Evolutionary conservation across 2,113 vertebrate species (phyloP).

Genomic region (Choloepus hoffmanni): DNA sequence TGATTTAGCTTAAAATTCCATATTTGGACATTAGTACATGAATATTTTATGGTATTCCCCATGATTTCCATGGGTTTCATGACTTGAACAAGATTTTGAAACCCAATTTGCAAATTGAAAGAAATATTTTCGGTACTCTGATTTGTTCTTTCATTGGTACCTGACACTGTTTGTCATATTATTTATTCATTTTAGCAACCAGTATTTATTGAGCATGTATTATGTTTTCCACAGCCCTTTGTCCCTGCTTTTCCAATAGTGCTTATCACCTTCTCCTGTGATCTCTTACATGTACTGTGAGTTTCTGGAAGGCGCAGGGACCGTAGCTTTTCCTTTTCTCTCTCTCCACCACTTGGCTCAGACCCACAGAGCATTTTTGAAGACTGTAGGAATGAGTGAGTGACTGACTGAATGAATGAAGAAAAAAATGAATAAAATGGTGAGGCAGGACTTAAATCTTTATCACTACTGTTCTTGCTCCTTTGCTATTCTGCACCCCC

Average conservation of each 20-base stretch:
- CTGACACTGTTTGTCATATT: not conserved
- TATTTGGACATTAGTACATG: not conserved
- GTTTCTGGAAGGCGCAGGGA: not conserved
- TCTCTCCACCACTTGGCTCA: not conserved
- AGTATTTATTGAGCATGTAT: not conserved
- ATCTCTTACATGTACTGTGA: not conserved
- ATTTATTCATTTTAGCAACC: constrained; percentile 20
- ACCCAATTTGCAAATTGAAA: not conserved
- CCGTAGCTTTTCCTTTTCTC: not conserved
- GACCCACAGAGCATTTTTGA: not conserved
- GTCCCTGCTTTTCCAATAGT: not conserved
- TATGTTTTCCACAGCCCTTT: not conserved
- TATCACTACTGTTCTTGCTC: not conserved
- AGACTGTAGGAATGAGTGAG: not conserved
- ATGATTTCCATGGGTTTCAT: not conserved
- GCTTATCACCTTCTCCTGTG: not conserved
- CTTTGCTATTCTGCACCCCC: not conserved
- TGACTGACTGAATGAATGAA: not conserved
- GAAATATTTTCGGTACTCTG: constrained; percentile 9
- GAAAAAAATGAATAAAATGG: not conserved
- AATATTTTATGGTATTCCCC: not conserved
- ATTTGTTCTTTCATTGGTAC: not conserved
- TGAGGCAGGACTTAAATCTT: not conserved
- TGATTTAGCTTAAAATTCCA: not conserved
- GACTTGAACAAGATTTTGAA: not conserved